These are phyloP conservation scores for Xenopus borealis DNA, from an alignment of 2,113 vertebrate species.

Conservation along the genomic window DNA sequence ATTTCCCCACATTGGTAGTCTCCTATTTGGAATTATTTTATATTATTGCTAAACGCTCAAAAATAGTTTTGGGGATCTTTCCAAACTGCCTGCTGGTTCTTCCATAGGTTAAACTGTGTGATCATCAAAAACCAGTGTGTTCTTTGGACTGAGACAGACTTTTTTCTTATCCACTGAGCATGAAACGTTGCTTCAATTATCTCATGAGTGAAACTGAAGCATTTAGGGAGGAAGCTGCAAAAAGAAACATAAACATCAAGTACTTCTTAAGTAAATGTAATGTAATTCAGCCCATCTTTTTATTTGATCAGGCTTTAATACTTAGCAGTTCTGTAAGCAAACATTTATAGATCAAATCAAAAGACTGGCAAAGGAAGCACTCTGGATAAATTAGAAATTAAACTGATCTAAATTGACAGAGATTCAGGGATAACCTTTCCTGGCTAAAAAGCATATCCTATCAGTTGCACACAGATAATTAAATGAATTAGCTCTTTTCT, in stretches of 20 bases:
- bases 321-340: conserved; percentile 63
- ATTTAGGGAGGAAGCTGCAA: conserved; percentile 39
- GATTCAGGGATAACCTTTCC: conserved; percentile 74
- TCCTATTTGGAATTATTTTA: too few relatives aligned
- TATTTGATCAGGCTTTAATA: conserved; percentile 66
- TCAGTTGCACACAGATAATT: conserved; percentile 70
- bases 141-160: neutral
- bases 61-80: too few relatives aligned
- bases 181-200: conserved; percentile 36
- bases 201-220: conserved; percentile 17
- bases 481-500: conserved; percentile 72
- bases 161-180: conserved; percentile 26
- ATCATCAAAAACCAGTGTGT: too few relatives aligned
- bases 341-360: conserved; percentile 62
- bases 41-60: too few relatives aligned
- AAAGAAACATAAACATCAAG: conserved; percentile 44
- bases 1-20: too few relatives aligned
- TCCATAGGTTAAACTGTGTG: too few relatives aligned
- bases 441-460: conserved; percentile 69
- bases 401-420: conserved; percentile 68
- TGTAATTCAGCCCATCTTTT: conserved; percentile 50
- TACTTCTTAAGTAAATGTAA: conserved; percentile 50
- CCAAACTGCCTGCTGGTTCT: too few relatives aligned
- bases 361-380: conserved; percentile 58
- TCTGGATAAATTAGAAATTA: conserved; percentile 61